These are phyloP conservation scores for Conus betulinus DNA, from an alignment of 1,140 invertebrate species.

Conservation along the genomic window DNA sequence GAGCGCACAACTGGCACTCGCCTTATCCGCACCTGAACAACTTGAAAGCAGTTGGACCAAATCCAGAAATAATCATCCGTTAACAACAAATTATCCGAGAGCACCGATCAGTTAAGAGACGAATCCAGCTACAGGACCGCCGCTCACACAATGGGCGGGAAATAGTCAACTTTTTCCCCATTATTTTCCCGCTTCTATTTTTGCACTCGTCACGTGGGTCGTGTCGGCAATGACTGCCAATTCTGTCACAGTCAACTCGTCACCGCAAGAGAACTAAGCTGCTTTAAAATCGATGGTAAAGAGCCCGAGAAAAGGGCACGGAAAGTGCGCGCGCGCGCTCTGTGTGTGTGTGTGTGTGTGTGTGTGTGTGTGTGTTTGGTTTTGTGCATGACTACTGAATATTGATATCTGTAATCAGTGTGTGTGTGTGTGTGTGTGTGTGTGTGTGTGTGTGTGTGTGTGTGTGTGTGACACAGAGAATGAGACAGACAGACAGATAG, in stretches of 20 bases:
- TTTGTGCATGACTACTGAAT: too few relatives aligned
- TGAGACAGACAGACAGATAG: neutral
- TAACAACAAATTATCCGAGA: neutral
- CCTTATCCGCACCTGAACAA: neutral
- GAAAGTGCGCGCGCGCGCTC: neutral
- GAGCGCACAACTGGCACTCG: neutral
- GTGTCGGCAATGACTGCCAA: conserved; percentile 8
- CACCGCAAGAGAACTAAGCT: too few relatives aligned
- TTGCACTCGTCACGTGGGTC: conserved; percentile 9
- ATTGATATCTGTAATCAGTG: too few relatives aligned
- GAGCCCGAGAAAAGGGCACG: neutral
- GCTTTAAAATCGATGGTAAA: neutral
- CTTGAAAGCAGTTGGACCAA: neutral
- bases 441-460: neutral
- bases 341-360: neutral
- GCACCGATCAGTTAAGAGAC: too few relatives aligned
- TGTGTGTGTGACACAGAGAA: neutral
- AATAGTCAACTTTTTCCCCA: conserved; percentile 19
- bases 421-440: too few relatives aligned
- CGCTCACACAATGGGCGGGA: neutral
- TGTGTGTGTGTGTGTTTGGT: too few relatives aligned
- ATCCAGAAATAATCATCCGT: neutral
- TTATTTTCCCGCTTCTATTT: conserved; percentile 9
- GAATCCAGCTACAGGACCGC: too few relatives aligned
- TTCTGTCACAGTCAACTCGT: neutral